These are phyloP conservation scores for Salticus scenicus DNA, from an alignment of 2,888 invertebrate species.

Conservation along the genomic window DNA sequence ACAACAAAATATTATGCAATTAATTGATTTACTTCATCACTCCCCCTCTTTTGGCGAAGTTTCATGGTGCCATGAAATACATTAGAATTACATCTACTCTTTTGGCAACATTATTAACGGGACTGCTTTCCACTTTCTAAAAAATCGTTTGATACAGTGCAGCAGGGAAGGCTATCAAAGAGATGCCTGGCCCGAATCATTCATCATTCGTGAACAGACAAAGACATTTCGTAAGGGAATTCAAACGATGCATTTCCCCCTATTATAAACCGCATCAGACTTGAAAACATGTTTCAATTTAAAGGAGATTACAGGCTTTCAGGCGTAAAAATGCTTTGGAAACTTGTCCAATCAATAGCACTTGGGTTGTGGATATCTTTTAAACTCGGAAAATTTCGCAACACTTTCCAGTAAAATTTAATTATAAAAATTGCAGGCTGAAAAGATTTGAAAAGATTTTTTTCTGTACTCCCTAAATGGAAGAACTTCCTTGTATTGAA, in stretches of 20 bases:
- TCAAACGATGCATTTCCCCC: background rate
- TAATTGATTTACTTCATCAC: background rate
- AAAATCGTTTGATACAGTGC: background rate
- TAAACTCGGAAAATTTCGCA: background rate
- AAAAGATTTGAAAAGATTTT: too few relatives aligned
- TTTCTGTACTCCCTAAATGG: too few relatives aligned
- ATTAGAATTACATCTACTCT: background rate
- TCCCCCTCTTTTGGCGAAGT: too few relatives aligned
- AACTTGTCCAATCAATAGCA: too few relatives aligned
- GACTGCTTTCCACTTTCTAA: background rate
- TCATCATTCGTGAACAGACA: slow-evolving; percentile 1
- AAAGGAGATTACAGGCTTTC: slow-evolving; percentile 15
- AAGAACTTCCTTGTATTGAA: too few relatives aligned
- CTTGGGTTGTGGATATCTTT: background rate
- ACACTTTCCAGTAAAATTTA: too few relatives aligned
- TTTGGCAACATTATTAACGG: background rate
- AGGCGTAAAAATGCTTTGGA: slow-evolving; percentile 17
- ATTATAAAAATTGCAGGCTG: too few relatives aligned
- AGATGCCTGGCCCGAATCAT: background rate
- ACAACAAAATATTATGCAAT: background rate
- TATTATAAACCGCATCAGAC: slow-evolving; percentile 3
- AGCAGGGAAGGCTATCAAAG: background rate
- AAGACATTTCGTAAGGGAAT: background rate
- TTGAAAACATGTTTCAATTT: slow-evolving; percentile 15
- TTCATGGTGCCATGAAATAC: background rate